These are phyloP conservation scores for Serilophus lunatus DNA, from an alignment of 2,113 vertebrate genomes.

Conservation along the genomic window DNA sequence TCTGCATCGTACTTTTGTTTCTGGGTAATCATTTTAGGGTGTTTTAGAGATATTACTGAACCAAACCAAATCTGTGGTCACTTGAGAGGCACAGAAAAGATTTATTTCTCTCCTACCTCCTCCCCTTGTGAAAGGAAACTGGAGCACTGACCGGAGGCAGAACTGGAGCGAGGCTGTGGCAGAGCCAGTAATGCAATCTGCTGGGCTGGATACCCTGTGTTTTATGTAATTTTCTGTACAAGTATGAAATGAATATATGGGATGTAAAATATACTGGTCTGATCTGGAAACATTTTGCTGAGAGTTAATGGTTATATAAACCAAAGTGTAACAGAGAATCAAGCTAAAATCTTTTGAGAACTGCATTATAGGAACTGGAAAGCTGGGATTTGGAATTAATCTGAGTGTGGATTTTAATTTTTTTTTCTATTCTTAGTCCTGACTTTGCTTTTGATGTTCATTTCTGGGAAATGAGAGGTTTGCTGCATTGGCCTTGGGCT, in stretches of 20 bases:
- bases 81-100: neutral
- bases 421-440: neutral
- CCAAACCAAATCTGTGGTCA: neutral
- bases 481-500: neutral
- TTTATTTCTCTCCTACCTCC: constrained; percentile 3
- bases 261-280: neutral
- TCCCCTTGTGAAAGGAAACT: neutral
- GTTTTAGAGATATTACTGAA: neutral
- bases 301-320: constrained; percentile 28
- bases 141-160: neutral
- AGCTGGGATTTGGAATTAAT: constrained; percentile 31
- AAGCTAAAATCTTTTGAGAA: constrained; percentile 17
- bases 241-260: constrained; percentile 19
- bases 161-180: neutral
- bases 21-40: neutral
- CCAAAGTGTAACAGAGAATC: neutral
- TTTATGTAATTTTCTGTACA: constrained; percentile 40
- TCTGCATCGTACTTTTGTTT: neutral
- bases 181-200: constrained; percentile 15
- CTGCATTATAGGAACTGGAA: neutral
- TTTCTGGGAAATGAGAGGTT: neutral
- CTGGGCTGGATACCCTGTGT: neutral
- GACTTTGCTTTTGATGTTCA: neutral
- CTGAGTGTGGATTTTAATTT: neutral
- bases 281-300: constrained; percentile 45